Base-by-base conservation (phyloP, 2,797 vertebrate species). In the Lemur catta region DNA sequence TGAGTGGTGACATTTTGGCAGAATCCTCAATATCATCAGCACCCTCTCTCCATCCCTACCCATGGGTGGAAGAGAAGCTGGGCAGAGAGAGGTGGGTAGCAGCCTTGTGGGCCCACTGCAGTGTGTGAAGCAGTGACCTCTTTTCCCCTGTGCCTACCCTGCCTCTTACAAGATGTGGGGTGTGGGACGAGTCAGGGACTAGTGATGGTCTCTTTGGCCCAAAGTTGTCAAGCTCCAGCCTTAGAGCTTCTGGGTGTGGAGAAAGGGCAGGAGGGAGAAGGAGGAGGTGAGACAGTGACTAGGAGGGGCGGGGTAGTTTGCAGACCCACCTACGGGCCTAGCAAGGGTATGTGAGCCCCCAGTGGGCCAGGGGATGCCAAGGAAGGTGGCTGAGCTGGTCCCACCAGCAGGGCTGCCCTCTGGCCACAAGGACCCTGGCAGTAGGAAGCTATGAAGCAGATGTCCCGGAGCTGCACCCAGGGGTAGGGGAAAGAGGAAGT, bases 331-430 rank as follows among this genome's bases (percentile, higher is more conserved):
- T 14, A 26, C 20, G 9, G 11, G 41, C 9, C n/a, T 28, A 18
- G 33, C 10, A 33, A 72, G 33, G 33, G 15, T 28, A 38, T 7
- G 12, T 59, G 55, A 30, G 26, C 50, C 17, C 81, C 24, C 48
- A 1, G 0, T 4, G 9, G 43, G 6, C 7, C 46, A 1, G 10
- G 12, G 63, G 14, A 22, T 10, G 11, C 33, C 17, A 24, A 0
- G 17, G 15, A 61, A 22, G 28, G 41, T 35, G 5, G 50, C 38
- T 61, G 13, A 13, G 41, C 13, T 65, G 48, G n/a, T 72, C 28
- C 35, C 61, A 65, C 4, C 7, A 52, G 43, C 9, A 48, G 7
- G 8, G 9, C 24, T 4, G 22, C 13, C 8, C 22, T 55, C 52
- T n/a, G 35, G 43, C 35, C 8, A 3, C 35, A 33, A 12, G 43